Evolutionary conservation across 2,113 vertebrate genomes (phyloP).

Genomic region (Marcusenius ussheri): DNA sequence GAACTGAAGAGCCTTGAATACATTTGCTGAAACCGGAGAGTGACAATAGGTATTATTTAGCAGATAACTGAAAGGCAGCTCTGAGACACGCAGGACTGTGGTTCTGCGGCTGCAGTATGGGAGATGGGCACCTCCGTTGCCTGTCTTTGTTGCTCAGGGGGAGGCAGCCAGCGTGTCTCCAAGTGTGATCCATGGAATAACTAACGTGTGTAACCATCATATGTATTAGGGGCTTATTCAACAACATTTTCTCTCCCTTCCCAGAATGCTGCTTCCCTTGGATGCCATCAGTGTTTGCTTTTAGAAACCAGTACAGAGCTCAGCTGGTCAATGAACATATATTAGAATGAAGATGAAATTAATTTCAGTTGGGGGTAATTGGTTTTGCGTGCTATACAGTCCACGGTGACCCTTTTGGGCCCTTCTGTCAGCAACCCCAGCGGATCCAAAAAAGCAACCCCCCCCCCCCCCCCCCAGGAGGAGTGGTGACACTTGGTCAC

Average conservation of each 20-base stretch:
- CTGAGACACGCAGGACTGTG: background rate
- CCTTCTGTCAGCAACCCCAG: background rate
- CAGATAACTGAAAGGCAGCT: background rate
- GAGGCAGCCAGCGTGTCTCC: background rate
- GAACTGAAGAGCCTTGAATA: background rate
- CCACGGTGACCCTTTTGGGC: background rate
- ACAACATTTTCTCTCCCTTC: background rate
- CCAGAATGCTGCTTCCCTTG: background rate
- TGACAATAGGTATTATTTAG: background rate
- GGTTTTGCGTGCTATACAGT: background rate
- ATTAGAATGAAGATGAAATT: background rate
- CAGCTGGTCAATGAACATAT: background rate
- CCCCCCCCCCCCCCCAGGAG: background rate
- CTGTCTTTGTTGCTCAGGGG: background rate
- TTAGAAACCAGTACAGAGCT: background rate
- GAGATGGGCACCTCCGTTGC: background rate
- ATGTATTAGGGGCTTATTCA: background rate
- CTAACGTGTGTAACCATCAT: background rate
- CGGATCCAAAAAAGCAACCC: background rate
- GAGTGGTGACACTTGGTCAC: background rate
- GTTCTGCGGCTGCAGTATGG: background rate
- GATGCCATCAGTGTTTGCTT: background rate
- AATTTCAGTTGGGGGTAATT: background rate
- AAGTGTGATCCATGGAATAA: background rate
- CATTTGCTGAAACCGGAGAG: background rate